Evolutionary conservation across 1,140 invertebrate genomes (phyloP), one percentile per base, ranked within the genome.

Genomic region (Ceratosolen solmsi): DNA sequence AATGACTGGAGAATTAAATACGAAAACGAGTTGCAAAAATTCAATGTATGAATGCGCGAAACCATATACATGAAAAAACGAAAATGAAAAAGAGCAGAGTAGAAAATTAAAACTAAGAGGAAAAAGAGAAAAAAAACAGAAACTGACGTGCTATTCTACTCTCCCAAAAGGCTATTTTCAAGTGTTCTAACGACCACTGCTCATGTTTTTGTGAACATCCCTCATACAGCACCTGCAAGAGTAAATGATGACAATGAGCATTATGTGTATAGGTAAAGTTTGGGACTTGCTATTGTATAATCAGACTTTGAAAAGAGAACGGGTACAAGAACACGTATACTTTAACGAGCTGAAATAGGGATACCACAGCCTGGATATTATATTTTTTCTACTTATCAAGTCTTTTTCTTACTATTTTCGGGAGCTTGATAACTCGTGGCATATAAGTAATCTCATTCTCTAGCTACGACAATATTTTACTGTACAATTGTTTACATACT

Each of bases 201-300:
- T 75, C 72, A 54, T 33, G 79, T 41, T 82, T 82, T 82, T 82
- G 80, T 71, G 20, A 22, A 65, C 49, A 76, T 82, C 73, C 63
- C 70, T n/a, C 36, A n/a, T 58, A 17, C 17, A 41, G 25, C 36
- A 15, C 27, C 60, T 49, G 49, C 56, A 41, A 75, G 79, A 80
- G 54, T 11, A 1, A 9, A 46, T 33, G 27, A 58, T 22, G 65
- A 9, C 30, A 41, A 76, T 25, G 60, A 51, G 36, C 4, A 54
- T 71, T 60, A 79, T 22, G 38, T 11, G 33, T 41, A 74, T 5
- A 60, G 54, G 54, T 27, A 75, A 17, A 49, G 72, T 74, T 75
- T 30, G 79, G 71, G 63, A 22, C 38, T 70, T 22, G 25, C 56
- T 70, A 80, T 80, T 80, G 79, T 80, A 80, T 74, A 80, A 74